Conservation (phyloP, 2,888 invertebrate genomes). For the Rhyacophila evoluta region DNA sequence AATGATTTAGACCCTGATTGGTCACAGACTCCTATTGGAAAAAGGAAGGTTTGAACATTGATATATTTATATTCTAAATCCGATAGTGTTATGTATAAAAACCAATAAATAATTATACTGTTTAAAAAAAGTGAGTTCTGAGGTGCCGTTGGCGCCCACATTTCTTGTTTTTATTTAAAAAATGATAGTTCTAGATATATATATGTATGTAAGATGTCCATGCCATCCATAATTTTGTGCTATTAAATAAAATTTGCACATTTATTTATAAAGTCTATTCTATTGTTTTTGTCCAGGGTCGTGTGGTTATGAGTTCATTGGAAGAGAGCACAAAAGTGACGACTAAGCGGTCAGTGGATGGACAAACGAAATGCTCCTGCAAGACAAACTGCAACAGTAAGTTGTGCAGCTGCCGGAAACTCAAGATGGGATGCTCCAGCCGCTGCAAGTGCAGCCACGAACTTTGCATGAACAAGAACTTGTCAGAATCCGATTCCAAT, state of each 20-base stretch:
- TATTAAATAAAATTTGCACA: no score
- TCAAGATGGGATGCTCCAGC: constrained; percentile 62
- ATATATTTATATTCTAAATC: no score
- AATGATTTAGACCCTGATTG: constrained; percentile 76
- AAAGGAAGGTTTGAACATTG: constrained; percentile 58
- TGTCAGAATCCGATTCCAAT: constrained; percentile 36
- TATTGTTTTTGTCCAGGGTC: constrained; percentile 11
- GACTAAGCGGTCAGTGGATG: constrained; percentile 71
- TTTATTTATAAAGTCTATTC: no score
- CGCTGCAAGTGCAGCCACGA: constrained; percentile 70
- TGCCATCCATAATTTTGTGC: no score
- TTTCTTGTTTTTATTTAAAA: no score
- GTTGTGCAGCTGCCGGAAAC: constrained; percentile 73
- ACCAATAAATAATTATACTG: no score
- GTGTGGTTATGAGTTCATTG: constrained; percentile 24
- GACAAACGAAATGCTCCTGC: constrained; percentile 72
- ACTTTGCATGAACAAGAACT: constrained; percentile 62
- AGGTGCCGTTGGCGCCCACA: no score
- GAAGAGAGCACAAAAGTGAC: constrained; percentile 36
- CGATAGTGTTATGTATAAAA: no score
- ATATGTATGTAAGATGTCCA: no score
- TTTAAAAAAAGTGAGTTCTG: no score
- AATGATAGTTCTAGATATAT: no score
- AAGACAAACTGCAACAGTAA: constrained; percentile 71
- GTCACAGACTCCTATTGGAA: constrained; percentile 73